phyloP scores from a whole-genome alignment of 2,797 vertebrate genomes.

The Xenopus petersii region DNA sequence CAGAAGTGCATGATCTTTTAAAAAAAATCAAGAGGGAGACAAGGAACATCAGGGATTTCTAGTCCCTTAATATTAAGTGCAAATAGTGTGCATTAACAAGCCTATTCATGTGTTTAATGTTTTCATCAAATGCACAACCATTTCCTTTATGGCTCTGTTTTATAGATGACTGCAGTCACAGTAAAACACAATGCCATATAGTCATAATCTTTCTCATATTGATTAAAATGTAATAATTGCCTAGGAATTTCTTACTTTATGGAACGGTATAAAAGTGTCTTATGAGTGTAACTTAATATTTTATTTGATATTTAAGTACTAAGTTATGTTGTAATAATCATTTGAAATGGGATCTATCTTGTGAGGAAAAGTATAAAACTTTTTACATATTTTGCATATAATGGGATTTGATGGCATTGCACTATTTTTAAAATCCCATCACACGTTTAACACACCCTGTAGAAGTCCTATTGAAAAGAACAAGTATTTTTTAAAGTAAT shows the following conservation, averaged over 20 bases:
- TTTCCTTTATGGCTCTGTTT: constrained; percentile 40
- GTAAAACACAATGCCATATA: constrained; percentile 28
- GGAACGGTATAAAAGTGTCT: constrained; percentile 23
- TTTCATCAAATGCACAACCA: constrained; percentile 32
- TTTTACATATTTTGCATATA: constrained; percentile 21
- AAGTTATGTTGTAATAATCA: constrained; percentile 20
- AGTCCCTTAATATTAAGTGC: constrained; percentile 25
- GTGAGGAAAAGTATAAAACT: constrained; percentile 26
- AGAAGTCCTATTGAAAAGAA: no score
- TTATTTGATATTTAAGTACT: constrained; percentile 42
- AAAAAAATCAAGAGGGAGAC: background rate
- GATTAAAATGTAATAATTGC: constrained; percentile 47
- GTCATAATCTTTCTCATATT: constrained; percentile 38
- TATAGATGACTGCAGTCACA: constrained; percentile 22
- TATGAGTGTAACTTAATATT: constrained; percentile 15
- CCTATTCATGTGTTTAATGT: constrained; percentile 34
- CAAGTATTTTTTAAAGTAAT: no score
- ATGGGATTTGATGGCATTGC: background rate
- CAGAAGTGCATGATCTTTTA: constrained; percentile 5
- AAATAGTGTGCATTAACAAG: constrained; percentile 41
- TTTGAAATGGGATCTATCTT: constrained; percentile 16
- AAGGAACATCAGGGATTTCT: constrained; percentile 16
- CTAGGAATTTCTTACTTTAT: constrained; percentile 44
- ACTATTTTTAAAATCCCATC: no score
- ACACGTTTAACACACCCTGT: no score